Base-by-base conservation (phyloP, 2,888 invertebrate genomes). In the Willowsia nigromaculata region DNA sequence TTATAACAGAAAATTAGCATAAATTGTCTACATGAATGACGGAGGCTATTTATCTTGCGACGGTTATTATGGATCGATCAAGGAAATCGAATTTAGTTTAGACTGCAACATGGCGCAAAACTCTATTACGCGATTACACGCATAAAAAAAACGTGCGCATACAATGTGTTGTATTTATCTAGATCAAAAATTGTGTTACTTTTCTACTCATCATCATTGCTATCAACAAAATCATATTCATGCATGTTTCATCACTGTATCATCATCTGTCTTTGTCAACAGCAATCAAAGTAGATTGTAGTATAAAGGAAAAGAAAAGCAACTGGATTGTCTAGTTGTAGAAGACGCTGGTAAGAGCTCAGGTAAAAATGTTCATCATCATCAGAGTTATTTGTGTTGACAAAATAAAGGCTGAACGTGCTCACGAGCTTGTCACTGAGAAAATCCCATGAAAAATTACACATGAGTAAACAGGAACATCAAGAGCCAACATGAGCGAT, bases 391-490 rank as follows among this genome's bases (percentile, higher is more conserved):
- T 59, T 71, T 68, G 25, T 50, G 68, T 50, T 87, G 87, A 87
- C 87, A 87, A 87, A 78, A 81, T 87, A 87, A 87, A 87, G 81
- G 87, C 25, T 87, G 71, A 82, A 81, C 81, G 80, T 86, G 81
- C 50, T 78, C 86, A 86, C 86, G 53, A 80, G 80, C 86, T 76
- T 86, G 86, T 86, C 87, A 81, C 71, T 47, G 81, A 43, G 33
- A 68, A 68, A 71, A 84, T 25, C 83, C 33, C 53, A 86, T 81
- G 81, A 81, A 87, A 87, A 71, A 87, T 87, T 80, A 40, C 47
- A 68, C n/a, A 40, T 59, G 33, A 25, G 53, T 27, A 85, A 62
- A 33, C 22, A 80, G 22, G 47, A 76, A 22, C 76, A 76, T 30
- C 47, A 68, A 18, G 27, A 56, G 56, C 56, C 25, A 1, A 56